phyloP scores from a whole-genome alignment of 2,888 invertebrate species.

The Ormyrus rosae region DNA sequence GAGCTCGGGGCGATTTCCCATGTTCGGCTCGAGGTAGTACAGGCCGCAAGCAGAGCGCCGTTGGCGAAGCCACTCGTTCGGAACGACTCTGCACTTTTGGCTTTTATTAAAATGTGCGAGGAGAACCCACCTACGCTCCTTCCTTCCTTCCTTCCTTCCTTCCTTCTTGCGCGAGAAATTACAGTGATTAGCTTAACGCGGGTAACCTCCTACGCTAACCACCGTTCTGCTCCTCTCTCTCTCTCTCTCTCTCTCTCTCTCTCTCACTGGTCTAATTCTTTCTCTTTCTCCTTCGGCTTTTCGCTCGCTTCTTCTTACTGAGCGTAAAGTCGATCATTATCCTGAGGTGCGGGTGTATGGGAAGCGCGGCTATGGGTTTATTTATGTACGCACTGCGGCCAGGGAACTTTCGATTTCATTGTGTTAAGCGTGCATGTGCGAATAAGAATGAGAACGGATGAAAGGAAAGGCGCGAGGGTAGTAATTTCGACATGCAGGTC shows the following conservation, averaged over 20 bases:
- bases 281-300: constrained; percentile 3
- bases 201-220: constrained; percentile 53
- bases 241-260: constrained; percentile 49
- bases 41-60: constrained; percentile 52
- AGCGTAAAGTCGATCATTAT: constrained; percentile 34
- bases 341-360: constrained; percentile 13
- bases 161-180: constrained; percentile 46
- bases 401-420: constrained; percentile 54
- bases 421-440: neutral
- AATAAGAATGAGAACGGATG: constrained; percentile 8
- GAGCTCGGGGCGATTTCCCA: constrained; percentile 69
- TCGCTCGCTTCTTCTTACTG: neutral
- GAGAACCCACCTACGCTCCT: constrained; percentile 41
- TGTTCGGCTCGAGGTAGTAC: constrained; percentile 42
- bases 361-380: neutral
- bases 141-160: constrained; percentile 31
- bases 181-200: constrained; percentile 54
- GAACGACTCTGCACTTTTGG: neutral
- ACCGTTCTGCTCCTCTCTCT: constrained; percentile 36
- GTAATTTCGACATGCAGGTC: constrained; percentile 41
- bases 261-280: constrained; percentile 56
- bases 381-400: neutral
- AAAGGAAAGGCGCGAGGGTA: constrained; percentile 51
- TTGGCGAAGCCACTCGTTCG: constrained; percentile 33
- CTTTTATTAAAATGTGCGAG: constrained; percentile 53